Evolutionary conservation across 2,797 vertebrate genomes (phyloP).

Genomic region (Enteromius anoplus): DNA sequence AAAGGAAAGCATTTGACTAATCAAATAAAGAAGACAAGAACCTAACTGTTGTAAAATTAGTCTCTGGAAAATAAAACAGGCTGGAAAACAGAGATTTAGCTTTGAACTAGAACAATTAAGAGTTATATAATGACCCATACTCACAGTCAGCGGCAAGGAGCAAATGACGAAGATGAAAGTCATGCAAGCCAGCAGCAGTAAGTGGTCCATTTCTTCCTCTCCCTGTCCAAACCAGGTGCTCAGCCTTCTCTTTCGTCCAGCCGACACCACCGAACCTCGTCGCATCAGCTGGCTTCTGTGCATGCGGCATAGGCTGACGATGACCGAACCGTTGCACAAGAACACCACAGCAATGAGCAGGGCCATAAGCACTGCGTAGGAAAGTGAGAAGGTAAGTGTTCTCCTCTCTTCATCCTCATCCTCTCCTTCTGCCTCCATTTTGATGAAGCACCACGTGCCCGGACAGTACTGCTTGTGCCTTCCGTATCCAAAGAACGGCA

Average conservation of each 20-base stretch:
- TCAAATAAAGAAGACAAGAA: neutral
- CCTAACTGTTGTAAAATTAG: neutral
- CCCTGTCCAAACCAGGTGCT: conserved; percentile 77
- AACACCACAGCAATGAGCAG: conserved; percentile 82
- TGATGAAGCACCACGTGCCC: conserved; percentile 91
- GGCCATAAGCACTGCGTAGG: conserved; percentile 83
- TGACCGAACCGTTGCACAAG: conserved; percentile 86
- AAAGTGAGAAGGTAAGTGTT: conserved; percentile 83
- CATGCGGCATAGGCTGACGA: conserved; percentile 87
- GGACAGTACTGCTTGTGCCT: conserved; percentile 87
- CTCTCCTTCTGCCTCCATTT: conserved; percentile 77
- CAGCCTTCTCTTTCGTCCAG: conserved; percentile 70
- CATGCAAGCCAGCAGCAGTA: conserved; percentile 86
- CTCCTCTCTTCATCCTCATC: conserved; percentile 49
- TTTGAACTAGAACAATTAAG: neutral
- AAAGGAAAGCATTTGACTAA: neutral
- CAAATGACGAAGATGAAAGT: conserved; percentile 87
- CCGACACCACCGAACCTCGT: conserved; percentile 71
- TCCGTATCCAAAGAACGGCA: conserved; percentile 82
- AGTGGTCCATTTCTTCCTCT: conserved; percentile 86
- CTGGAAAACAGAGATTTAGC: neutral
- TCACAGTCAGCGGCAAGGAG: conserved; percentile 88
- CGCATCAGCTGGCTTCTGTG: conserved; percentile 79
- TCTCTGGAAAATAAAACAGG: neutral
- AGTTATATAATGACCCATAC: conserved; percentile 53